Percentiles rank a stretch among this genome's conserved stretches.
phyloP scores from a whole-genome alignment of 2,888 invertebrate genomes.

The Eupithecia subumbrata region DNA sequence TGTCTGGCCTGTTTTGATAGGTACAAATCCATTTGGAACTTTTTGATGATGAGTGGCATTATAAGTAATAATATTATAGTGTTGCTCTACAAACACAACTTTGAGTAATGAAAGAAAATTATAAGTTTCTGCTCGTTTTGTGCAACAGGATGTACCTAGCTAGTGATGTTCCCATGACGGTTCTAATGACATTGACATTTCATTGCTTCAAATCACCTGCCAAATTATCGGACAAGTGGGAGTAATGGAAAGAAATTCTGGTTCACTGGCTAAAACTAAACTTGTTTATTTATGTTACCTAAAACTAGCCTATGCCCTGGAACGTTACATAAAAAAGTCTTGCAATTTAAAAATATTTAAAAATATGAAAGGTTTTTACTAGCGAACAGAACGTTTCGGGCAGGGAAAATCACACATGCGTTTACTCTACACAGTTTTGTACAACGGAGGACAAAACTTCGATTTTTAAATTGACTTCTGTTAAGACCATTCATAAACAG shows the following conservation, averaged over 20 bases:
- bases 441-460: not conserved
- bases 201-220: conserved; percentile 44
- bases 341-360: not conserved
- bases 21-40: too few species aligned
- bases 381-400: too few species aligned
- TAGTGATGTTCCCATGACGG: conserved; percentile 41
- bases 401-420: too few species aligned
- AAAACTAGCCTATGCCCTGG: not conserved
- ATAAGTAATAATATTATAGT: not conserved
- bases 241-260: conserved; percentile 3
- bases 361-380: too few species aligned
- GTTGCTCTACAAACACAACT: not conserved
- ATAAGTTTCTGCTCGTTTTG: not conserved
- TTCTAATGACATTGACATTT: conserved; percentile 51
- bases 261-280: not conserved
- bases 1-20: too few species aligned
- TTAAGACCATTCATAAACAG: not conserved
- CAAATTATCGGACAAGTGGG: conserved; percentile 42
- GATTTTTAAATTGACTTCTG: not conserved
- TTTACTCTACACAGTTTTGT: not conserved
- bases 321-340: too few species aligned
- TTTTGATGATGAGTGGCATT: too few species aligned
- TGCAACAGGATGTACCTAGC: conserved; percentile 24
- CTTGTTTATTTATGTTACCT: not conserved
- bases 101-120: conserved; percentile 9